Base-by-base conservation (phyloP, 2,888 invertebrate genomes). In the Mechanitis mazaeus region DNA sequence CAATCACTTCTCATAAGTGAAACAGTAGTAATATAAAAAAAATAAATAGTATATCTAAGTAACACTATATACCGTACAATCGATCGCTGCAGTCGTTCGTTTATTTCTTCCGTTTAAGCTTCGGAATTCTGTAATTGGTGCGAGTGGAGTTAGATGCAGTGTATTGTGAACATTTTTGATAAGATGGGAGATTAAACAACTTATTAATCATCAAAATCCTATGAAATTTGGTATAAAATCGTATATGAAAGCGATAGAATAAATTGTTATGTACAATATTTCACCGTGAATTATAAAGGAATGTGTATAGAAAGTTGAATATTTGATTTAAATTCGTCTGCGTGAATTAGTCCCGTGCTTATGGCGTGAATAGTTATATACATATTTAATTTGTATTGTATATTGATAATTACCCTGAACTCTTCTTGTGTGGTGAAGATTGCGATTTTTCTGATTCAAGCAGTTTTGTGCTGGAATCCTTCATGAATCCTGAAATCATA, bases 71-170 rank as follows among this genome's bases (percentile, higher is more conserved):
- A 69, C 86, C 85, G 82, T 88, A 88, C 87, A 84, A 42, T 85
- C 83, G 83, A 74, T 77, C 76, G 76, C 78, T 74, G 82, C 76
- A 79, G 77, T 84, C 83, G 85, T 79, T 83, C 83, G 84, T 75
- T 80, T 80, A 82, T 79, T 85, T 87, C 84, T 86, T 89, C 85
- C 82, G 75, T 81, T 87, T 90, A 75, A 87, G 79, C 81, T 89
- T 90, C 81, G 90, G 90, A 75, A 90, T 90, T 80, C 90, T 90
- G 90, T 66, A 87, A 88, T 78, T 81, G 80, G 83, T 87, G 89
- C 86, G 73, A 65, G 87, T 85, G 84, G 54, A 67, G 84, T 87
- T 87, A 85, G 78, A 69, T 74, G 74, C 69, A 66, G 70, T 69
- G 71, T 20, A 20, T 20, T 20, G 20, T 20, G 20, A 20, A 20